Conservation (phyloP, 2,113 vertebrate species). For the Machaerirhynchus nigripectus region DNA sequence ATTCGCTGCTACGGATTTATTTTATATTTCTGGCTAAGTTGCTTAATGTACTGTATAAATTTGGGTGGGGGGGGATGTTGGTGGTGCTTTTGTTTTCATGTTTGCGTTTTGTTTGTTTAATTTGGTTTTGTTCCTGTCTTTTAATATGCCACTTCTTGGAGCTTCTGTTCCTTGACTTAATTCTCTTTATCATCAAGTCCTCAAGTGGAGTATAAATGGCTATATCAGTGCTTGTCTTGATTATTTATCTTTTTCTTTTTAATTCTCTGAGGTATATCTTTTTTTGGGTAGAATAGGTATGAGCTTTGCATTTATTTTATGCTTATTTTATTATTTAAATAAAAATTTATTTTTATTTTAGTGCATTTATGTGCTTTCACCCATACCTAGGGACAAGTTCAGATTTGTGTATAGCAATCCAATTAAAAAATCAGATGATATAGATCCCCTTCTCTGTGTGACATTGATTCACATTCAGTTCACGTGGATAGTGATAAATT, state of each 20-base stretch:
- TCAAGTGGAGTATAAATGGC: not conserved
- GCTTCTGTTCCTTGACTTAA: not conserved
- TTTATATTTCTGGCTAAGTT: not conserved
- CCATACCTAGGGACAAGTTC: not conserved
- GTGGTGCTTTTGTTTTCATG: fast-evolving
- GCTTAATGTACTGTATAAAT: not conserved
- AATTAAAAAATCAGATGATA: not conserved
- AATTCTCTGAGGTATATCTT: not conserved
- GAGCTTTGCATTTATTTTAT: not conserved
- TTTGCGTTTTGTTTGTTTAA: not conserved
- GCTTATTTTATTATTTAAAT: too few relatives aligned
- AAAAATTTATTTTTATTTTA: not conserved
- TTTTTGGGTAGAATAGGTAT: not conserved
- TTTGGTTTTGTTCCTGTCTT: not conserved
- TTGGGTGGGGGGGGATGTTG: fast-evolving
- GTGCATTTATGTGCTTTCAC: not conserved
- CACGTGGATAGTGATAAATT: not conserved
- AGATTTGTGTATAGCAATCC: not conserved
- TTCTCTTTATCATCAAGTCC: not conserved
- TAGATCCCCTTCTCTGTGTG: not conserved
- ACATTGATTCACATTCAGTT: not conserved
- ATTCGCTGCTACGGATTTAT: not conserved
- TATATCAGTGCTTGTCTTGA: not conserved
- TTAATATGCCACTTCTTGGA: not conserved
- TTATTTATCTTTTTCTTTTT: not conserved